Base-by-base conservation (phyloP, 2,113 vertebrate species). In the Tautogolabrus adspersus region DNA sequence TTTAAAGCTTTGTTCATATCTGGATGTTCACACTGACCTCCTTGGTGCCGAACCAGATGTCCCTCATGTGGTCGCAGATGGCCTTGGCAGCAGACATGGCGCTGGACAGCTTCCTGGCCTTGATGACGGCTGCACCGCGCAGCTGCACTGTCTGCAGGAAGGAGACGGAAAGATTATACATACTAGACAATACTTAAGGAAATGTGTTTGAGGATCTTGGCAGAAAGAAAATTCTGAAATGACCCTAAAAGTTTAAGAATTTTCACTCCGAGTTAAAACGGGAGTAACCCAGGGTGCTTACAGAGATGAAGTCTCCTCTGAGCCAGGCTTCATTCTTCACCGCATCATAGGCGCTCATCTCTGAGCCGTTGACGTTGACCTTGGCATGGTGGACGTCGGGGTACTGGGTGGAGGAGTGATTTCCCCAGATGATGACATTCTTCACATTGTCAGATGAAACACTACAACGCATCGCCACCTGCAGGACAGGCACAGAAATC, bases 61-160 rank as follows among this genome's bases (percentile, higher is more conserved):
- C 95, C 87, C 95, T 96, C 94, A 98, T 94, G 60, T 99, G 97
- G 92, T 99, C 98, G 75, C 96, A 96, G 91, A 99, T 98, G 84
- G 98, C 97, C 91, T 99, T 99, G 37, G 98, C 98, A 19, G 98
- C 98, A 40, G 97, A 99, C 98, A 99, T 98, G 0, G 98, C 97
- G 77, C 97, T 99, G 91, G 98, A 99, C 55, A 99, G 94, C 85
- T 99, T 99, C 82, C 97, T 94, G 74, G 98, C 97, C 84, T 98
- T 97, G 89, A 99, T 98, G 82, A 99, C 97, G 0, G 97, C 96
- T 10, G 97, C 97, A 0, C 98, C 98, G 16, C 97, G 96, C 85
- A 94, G 96, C 87, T 99, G 98, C 87, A 99, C 97, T 1, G 95
- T 97, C 98, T 99, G 92, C 70, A 26, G 52, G 63, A 37, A 0